These are phyloP conservation scores for Tragulus kanchil DNA, from an alignment of 2,113 vertebrate species.

Conservation along the genomic window DNA sequence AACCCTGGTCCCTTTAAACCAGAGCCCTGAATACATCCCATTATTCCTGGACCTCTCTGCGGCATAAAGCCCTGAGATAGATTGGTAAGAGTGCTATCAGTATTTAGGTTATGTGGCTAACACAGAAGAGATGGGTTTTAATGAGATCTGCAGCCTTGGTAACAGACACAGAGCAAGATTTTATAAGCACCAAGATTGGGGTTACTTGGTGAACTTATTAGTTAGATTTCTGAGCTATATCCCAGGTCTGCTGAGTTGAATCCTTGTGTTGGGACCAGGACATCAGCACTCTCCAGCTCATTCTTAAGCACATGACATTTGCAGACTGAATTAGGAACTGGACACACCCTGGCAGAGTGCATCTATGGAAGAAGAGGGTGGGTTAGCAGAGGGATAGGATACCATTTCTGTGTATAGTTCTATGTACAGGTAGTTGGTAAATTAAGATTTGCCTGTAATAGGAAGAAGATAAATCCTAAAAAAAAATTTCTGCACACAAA, in stretches of 20 bases:
- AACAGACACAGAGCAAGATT: neutral
- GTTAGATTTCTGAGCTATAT: neutral
- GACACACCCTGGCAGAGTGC: neutral
- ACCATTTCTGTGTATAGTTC: neutral
- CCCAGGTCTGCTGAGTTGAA: neutral
- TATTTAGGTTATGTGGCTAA: neutral
- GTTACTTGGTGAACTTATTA: neutral
- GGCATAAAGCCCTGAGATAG: neutral
- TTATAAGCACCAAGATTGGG: neutral
- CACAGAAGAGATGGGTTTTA: neutral
- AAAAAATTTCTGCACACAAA: neutral
- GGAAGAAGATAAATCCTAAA: neutral
- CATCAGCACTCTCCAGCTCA: neutral
- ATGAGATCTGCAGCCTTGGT: neutral
- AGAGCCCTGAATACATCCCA: neutral
- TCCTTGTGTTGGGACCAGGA: neutral
- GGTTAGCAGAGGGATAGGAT: neutral
- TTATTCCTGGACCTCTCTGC: neutral
- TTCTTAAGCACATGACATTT: neutral
- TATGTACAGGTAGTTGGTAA: neutral
- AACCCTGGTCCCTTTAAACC: neutral
- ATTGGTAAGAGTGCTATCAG: neutral
- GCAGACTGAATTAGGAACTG: neutral
- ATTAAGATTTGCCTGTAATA: neutral
- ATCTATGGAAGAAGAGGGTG: neutral